Percentiles rank a stretch among this genome's conserved stretches.
Conservation (phyloP, 2,113 vertebrate genomes). For the Pelecanus crispus region DNA sequence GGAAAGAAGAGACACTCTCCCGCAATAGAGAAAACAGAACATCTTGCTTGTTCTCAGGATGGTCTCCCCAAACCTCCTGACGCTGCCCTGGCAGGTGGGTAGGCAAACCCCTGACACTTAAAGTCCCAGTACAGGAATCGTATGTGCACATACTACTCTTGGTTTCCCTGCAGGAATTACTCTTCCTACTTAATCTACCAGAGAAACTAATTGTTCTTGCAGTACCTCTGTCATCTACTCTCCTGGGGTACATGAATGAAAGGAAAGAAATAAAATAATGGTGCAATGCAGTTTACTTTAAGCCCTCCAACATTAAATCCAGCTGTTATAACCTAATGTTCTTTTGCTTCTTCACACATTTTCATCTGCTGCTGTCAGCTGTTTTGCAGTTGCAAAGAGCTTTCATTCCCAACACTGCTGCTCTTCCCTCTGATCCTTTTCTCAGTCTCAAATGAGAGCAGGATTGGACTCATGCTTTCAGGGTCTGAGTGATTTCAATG, state of each 20-base stretch:
- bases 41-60: background rate
- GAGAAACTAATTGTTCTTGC: background rate
- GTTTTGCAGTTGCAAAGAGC: background rate
- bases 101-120: background rate
- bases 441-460: background rate
- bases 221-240: background rate
- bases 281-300: background rate
- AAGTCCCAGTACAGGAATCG: background rate
- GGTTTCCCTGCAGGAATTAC: background rate
- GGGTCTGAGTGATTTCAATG: accelerated
- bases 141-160: background rate
- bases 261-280: background rate
- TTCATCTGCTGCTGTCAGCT: background rate
- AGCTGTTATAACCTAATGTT: background rate
- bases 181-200: background rate
- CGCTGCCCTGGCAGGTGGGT: background rate
- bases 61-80: background rate
- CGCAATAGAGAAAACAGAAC: background rate
- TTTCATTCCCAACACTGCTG: background rate
- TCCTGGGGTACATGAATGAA: background rate
- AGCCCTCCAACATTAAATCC: background rate
- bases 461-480: background rate
- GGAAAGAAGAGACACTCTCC: background rate
- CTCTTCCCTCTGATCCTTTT: background rate
- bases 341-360: background rate